A percentile compares a stretch with the other conserved stretches of the same genome.
Evolutionary conservation across 2,113 vertebrate genomes (phyloP).

Genomic region (Pedetes capensis): DNA sequence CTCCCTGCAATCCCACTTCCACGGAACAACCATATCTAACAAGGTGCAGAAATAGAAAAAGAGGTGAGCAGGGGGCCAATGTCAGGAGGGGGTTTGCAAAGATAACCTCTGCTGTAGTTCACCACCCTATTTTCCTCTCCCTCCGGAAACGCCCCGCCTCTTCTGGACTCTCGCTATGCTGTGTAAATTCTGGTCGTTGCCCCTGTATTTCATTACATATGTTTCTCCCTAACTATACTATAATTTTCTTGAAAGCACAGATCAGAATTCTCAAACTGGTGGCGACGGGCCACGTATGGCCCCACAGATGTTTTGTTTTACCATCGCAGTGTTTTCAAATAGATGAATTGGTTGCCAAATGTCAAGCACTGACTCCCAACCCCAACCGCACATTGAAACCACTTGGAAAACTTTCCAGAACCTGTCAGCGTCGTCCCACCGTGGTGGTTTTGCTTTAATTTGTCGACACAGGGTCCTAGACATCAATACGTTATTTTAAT

Average conservation of each 20-base stretch:
- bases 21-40: background rate
- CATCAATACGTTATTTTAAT: background rate
- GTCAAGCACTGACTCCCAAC: background rate
- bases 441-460: background rate
- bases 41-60: background rate
- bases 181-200: background rate
- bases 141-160: background rate
- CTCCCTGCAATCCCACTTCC: background rate
- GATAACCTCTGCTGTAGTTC: background rate
- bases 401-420: background rate
- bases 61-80: background rate
- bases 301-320: conserved; percentile 63
- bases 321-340: conserved; percentile 36
- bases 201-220: background rate
- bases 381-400: background rate
- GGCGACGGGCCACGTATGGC: conserved; percentile 45
- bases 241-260: conserved; percentile 43
- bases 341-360: background rate
- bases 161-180: background rate
- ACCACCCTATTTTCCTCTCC: background rate
- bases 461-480: background rate
- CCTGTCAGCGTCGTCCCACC: background rate
- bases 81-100: background rate
- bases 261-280: conserved; percentile 47
- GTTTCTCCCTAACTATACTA: background rate